Percentiles rank a stretch among this genome's conserved stretches.
phyloP scores from a whole-genome alignment of 2,113 vertebrate genomes.

The Toxotes chatareus region DNA sequence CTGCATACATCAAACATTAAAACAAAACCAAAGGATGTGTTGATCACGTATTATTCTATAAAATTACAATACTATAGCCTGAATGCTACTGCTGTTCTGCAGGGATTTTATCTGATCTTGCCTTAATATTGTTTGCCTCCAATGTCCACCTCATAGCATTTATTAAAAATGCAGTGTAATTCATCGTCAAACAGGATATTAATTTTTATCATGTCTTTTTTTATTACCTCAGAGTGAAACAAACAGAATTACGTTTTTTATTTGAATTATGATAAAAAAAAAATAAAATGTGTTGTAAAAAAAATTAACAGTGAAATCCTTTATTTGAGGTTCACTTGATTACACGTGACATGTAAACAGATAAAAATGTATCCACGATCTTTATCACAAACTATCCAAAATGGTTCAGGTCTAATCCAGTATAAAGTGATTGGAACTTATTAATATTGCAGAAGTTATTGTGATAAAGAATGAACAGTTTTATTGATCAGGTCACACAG shows the following conservation, averaged over 20 bases:
- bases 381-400: not conserved
- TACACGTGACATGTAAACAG: no score
- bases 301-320: not conserved
- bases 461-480: not conserved
- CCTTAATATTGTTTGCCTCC: conserved; percentile 55
- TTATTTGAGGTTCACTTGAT: not conserved
- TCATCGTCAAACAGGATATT: not conserved
- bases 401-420: not conserved
- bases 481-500: not conserved
- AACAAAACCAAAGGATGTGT: not conserved
- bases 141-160: not conserved
- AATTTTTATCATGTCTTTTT: not conserved
- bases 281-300: conserved; percentile 36
- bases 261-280: conserved; percentile 17
- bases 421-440: not conserved
- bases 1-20: not conserved
- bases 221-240: conserved; percentile 1
- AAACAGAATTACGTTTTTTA: not conserved
- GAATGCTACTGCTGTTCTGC: not conserved
- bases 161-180: not conserved
- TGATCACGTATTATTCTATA: conserved; percentile 8
- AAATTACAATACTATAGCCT: not conserved
- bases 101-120: conserved; percentile 25
- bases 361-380: not conserved
- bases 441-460: conserved; percentile 16